Conservation (phyloP, 2,888 invertebrate genomes). For the Suillia variegata region DNA sequence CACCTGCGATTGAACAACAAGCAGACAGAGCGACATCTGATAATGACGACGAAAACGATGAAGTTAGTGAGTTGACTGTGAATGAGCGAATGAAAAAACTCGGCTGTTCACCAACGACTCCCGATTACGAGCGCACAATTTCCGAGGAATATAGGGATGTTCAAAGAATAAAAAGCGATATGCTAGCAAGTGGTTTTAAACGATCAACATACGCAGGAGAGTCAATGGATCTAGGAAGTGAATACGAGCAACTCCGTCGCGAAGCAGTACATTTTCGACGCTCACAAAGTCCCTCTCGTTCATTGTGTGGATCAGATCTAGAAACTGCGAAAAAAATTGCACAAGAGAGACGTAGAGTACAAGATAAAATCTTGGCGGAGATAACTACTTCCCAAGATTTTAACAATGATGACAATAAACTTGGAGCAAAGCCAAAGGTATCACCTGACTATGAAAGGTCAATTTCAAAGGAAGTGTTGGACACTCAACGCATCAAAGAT, state of each 20-base stretch:
- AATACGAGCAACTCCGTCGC: slow-evolving; percentile 42
- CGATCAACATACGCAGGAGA: slow-evolving; percentile 59
- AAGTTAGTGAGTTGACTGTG: slow-evolving; percentile 17
- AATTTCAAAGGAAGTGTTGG: slow-evolving; percentile 38
- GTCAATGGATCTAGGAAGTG: slow-evolving; percentile 51
- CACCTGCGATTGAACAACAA: slow-evolving; percentile 23
- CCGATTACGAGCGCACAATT: slow-evolving; percentile 47
- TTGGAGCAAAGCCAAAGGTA: slow-evolving; percentile 49
- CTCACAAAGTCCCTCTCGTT: slow-evolving; percentile 52
- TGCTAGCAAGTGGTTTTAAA: slow-evolving; percentile 46
- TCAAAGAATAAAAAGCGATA: slow-evolving; percentile 45
- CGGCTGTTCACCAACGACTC: slow-evolving; percentile 34
- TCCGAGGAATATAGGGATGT: slow-evolving; percentile 51
- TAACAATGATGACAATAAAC: slow-evolving; percentile 22
- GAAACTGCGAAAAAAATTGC: slow-evolving; percentile 35
- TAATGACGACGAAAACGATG: slow-evolving; percentile 21
- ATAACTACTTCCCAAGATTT: slow-evolving; percentile 32
- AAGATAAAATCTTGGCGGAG: slow-evolving; percentile 51
- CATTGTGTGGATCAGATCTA: slow-evolving; percentile 20
- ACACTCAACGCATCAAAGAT: slow-evolving; percentile 39
- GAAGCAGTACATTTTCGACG: slow-evolving; percentile 45
- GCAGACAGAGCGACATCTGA: not conserved
- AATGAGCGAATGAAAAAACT: slow-evolving; percentile 12
- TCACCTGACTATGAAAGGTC: slow-evolving; percentile 36
- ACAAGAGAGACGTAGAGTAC: slow-evolving; percentile 44